Evolutionary conservation across 2,113 vertebrate species (phyloP).

Genomic region (Microtus ochrogaster): DNA sequence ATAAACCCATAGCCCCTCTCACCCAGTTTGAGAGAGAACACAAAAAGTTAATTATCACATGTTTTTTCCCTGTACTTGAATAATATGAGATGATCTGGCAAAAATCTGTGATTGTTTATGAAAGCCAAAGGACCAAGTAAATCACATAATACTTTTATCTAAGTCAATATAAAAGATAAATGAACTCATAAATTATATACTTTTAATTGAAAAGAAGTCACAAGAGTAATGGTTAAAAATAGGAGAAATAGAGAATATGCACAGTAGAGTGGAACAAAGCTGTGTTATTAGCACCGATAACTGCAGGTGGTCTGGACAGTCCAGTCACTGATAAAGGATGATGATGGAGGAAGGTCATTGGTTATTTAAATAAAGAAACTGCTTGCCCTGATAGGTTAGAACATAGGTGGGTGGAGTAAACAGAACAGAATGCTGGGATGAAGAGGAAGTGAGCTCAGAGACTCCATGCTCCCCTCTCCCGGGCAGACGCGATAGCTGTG

Average conservation of each 20-base stretch:
- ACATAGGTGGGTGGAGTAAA: too few relatives aligned
- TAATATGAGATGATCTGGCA: background rate
- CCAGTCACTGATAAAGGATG: background rate
- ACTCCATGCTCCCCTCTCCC: too few relatives aligned
- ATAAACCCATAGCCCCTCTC: background rate
- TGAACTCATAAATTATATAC: background rate
- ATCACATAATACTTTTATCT: background rate
- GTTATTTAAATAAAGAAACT: too few relatives aligned
- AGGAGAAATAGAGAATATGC: background rate
- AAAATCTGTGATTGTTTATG: background rate
- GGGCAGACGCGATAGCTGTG: too few relatives aligned
- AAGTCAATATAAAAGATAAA: background rate
- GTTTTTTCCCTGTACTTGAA: background rate
- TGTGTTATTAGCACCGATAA: too few relatives aligned
- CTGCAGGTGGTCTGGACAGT: background rate
- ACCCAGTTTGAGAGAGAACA: background rate
- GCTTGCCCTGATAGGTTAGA: too few relatives aligned
- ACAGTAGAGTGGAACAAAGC: background rate
- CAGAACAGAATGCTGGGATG: too few relatives aligned
- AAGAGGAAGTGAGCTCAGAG: too few relatives aligned
- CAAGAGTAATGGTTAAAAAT: background rate
- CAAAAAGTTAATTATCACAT: background rate
- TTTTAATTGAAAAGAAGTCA: background rate
- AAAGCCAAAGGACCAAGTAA: background rate
- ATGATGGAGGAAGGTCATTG: too few relatives aligned